These are phyloP conservation scores for Physocephala rufipes DNA, from an alignment of 2,888 invertebrate genomes.

Conservation along the genomic window DNA sequence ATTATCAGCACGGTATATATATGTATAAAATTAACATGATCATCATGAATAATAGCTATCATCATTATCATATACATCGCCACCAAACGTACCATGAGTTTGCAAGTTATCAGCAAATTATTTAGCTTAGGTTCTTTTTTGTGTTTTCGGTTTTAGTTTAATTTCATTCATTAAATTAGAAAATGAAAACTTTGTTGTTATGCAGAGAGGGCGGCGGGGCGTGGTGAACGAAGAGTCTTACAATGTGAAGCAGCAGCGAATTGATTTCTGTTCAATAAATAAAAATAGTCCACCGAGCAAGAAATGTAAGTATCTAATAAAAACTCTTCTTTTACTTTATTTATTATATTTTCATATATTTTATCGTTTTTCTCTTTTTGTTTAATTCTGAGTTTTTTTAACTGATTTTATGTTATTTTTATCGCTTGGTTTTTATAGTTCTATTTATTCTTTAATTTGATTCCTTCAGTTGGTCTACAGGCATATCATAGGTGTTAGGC, in stretches of 20 bases:
- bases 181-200: slow-evolving; percentile 41
- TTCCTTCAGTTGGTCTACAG: slow-evolving; percentile 36
- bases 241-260: not conserved
- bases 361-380: slow-evolving; percentile 25
- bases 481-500: slow-evolving; percentile 23
- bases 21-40: slow-evolving; percentile 5
- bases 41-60: not conserved
- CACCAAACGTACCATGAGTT: not conserved
- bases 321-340: slow-evolving; percentile 32
- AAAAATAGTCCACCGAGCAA: no score
- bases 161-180: slow-evolving; percentile 26
- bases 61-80: not conserved
- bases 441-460: slow-evolving; percentile 29
- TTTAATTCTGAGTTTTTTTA: slow-evolving; percentile 6
- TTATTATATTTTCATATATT: slow-evolving; percentile 30
- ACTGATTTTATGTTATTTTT: slow-evolving; percentile 22
- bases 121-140: not conserved
- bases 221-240: no score
- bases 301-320: slow-evolving; percentile 29
- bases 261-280: not conserved
- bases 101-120: slow-evolving; percentile 18
- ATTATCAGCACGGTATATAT: no score
- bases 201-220: no score
- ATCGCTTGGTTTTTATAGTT: slow-evolving; percentile 12
- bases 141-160: not conserved